Conservation (phyloP, 2,113 vertebrate species). For the Scatophagus argus region DNA sequence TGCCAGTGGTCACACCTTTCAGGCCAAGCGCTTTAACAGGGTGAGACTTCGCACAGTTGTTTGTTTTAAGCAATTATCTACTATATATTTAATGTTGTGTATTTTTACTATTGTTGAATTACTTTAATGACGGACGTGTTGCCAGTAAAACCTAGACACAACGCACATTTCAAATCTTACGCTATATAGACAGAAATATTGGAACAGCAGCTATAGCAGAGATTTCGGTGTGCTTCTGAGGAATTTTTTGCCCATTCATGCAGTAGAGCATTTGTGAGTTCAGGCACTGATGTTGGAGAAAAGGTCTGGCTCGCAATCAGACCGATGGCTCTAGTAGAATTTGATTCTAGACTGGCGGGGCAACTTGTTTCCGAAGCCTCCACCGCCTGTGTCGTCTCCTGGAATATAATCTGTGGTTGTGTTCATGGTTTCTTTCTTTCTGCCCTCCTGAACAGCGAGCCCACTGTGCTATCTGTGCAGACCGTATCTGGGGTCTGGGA, state of each 20-base stretch:
- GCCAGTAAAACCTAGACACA: not conserved
- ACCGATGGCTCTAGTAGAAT: not conserved
- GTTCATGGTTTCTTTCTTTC: conserved; percentile 20
- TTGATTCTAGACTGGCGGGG: not conserved
- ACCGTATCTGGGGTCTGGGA: conserved; percentile 98
- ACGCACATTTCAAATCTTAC: not conserved
- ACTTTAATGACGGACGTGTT: not conserved
- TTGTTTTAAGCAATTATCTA: not conserved
- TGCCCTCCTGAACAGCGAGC: conserved; percentile 87
- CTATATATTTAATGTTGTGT: not conserved
- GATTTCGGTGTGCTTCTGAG: too few relatives aligned
- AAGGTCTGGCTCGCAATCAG: too few relatives aligned
- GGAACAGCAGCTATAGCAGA: too few relatives aligned
- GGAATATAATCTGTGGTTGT: conserved; percentile 23
- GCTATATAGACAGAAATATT: too few relatives aligned
- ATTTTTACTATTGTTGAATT: not conserved
- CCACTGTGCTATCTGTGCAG: conserved; percentile 97
- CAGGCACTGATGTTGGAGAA: too few relatives aligned
- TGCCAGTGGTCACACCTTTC: conserved; percentile 97
- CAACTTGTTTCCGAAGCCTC: conserved; percentile 5
- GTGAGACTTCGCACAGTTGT: conserved; percentile 74
- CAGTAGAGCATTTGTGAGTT: too few relatives aligned
- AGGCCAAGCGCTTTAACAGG: conserved; percentile 99
- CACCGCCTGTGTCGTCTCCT: not conserved
- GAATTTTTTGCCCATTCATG: too few relatives aligned